Evolutionary conservation across 1,140 invertebrate species (phyloP), one percentile per base, ranked within the genome.

Genomic region (Nasonia giraulti): DNA sequence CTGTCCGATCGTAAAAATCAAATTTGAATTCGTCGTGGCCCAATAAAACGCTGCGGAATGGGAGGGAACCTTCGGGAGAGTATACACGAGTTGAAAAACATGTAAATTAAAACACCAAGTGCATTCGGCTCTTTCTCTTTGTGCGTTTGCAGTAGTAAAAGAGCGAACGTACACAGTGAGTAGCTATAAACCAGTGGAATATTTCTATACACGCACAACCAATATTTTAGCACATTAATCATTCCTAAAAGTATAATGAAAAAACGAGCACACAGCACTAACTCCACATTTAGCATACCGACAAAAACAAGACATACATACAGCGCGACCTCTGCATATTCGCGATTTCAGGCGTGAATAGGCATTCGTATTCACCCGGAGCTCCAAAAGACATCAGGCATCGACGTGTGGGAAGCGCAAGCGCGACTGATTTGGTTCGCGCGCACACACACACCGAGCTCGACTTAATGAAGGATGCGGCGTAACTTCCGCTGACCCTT

Each of bases 1-100:
- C 44, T 5, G 6, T 7, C 23, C 14, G 44, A 55, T 88, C 83
- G 79, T 86, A 85, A 81, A 85, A 87, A 87, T 87, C 80, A 82
- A 82, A 82, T 75, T 82, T 82, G 76, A 75, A 47, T 80, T 62
- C n/a, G 33, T 85, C 37, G 47, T 17, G 27, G 44, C 20, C 74
- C 74, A 76, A 76, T 76, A 44, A 76, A 40, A 31, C 44, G 40
- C n/a, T 2, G 27, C 27, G 23, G 8, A 74, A 37, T n/a, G 33
- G 11, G 44, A 44, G 8, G 44, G 44, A 76, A 17, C 47, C 47
- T 12, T 50, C 14, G 14, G 50, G 50, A 55, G 17, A 55, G 50
- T 55, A 10, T 55, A 10, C 10, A 27, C 2, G 69, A 71, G 69
- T 12, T 71, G 50, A 62, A 78, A 78, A 78, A 62, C 50, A 78